A percentile compares a stretch with the other conserved stretches of the same genome.
phyloP scores from a whole-genome alignment of 2,888 invertebrate species.

The Sclerodermus sp. region DNA sequence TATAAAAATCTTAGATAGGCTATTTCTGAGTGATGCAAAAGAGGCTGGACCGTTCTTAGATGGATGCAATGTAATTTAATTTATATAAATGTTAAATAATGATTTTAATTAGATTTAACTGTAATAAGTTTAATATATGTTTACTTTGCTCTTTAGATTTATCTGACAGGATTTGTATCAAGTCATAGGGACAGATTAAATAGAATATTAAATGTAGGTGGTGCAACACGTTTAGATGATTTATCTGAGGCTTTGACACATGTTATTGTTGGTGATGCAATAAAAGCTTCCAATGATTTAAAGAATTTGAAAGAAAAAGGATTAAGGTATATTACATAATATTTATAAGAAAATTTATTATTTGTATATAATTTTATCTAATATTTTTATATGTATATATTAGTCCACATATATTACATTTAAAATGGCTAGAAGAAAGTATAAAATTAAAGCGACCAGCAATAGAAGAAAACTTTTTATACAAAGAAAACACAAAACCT shows the following conservation, averaged over 20 bases:
- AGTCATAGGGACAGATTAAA: constrained; percentile 69
- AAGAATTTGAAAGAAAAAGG: constrained; percentile 48
- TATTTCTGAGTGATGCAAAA: constrained; percentile 70
- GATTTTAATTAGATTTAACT: not conserved
- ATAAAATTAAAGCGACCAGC: constrained; percentile 66
- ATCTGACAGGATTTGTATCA: constrained; percentile 68
- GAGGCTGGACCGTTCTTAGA: constrained; percentile 82
- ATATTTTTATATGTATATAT: not conserved
- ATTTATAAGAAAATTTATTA: not conserved
- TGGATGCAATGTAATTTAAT: constrained; percentile 73
- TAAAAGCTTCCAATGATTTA: constrained; percentile 57
- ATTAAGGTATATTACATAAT: constrained; percentile 33
- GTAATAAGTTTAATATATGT: not conserved
- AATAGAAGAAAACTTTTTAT: constrained; percentile 60
- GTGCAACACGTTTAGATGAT: constrained; percentile 80
- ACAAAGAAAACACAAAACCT: constrained; percentile 28
- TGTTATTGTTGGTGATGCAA: constrained; percentile 70
- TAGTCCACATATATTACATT: constrained; percentile 66
- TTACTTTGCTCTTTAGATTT: constrained; percentile 62
- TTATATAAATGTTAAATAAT: not conserved
- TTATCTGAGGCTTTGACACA: constrained; percentile 80
- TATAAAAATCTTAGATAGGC: constrained; percentile 25
- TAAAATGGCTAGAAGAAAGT: constrained; percentile 78
- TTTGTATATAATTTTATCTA: not conserved
- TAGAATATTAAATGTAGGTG: constrained; percentile 73